These are phyloP conservation scores for Nixonia krombeini DNA, from an alignment of 1,140 invertebrate species.

Conservation along the genomic window DNA sequence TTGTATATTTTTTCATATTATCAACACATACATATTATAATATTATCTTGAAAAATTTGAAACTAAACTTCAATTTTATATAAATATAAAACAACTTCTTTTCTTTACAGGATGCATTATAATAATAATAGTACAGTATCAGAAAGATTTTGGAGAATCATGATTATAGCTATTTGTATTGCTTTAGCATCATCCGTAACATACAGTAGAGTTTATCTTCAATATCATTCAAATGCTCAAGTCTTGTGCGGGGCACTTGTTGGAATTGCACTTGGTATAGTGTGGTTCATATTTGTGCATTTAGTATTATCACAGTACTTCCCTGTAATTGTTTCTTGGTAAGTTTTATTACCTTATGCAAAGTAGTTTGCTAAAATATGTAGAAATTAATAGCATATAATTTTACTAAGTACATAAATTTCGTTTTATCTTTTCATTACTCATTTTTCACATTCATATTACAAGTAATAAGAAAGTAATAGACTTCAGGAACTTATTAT, in stretches of 20 bases:
- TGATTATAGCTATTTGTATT: slow-evolving; percentile 77
- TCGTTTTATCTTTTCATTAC: too few species aligned
- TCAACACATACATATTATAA: neutral
- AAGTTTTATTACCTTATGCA: slow-evolving; percentile 65
- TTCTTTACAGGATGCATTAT: slow-evolving; percentile 81
- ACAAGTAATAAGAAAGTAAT: too few species aligned
- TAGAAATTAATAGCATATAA: too few species aligned
- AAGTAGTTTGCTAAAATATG: too few species aligned
- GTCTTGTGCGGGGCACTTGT: slow-evolving; percentile 83
- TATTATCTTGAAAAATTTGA: neutral
- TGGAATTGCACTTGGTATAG: slow-evolving; percentile 78
- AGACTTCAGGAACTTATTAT: too few species aligned
- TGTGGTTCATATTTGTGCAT: slow-evolving; percentile 87
- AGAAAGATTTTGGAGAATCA: slow-evolving; percentile 82
- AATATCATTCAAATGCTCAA: slow-evolving; percentile 89
- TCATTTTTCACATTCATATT: too few species aligned
- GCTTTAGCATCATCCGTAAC: slow-evolving; percentile 76
- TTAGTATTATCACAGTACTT: slow-evolving; percentile 87
- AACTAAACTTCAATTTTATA: neutral
- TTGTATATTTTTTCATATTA: neutral
- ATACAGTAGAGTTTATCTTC: slow-evolving; percentile 84
- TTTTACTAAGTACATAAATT: too few species aligned
- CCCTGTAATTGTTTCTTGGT: slow-evolving; percentile 89
- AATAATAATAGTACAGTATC: slow-evolving; percentile 82
- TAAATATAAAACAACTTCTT: slow-evolving; percentile 7